These are phyloP conservation scores for Hypomecis punctinalis DNA, from an alignment of 2,888 invertebrate genomes.

Conservation along the genomic window DNA sequence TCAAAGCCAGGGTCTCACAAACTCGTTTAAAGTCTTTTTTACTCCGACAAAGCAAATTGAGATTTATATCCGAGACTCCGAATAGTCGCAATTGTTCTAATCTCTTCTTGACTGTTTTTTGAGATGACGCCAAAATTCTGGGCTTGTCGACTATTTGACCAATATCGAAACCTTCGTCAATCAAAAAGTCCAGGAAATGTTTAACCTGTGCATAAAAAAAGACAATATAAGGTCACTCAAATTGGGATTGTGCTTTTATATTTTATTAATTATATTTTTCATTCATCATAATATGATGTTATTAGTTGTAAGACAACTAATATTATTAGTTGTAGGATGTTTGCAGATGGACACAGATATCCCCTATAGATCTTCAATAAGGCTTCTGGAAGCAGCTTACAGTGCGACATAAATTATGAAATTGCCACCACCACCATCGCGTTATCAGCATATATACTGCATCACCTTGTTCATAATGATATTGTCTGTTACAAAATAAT, in stretches of 20 bases:
- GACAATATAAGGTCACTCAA: conserved; percentile 2
- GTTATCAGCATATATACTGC: no score
- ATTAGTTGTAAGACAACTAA: no score
- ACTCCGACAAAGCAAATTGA: conserved; percentile 84
- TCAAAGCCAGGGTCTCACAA: conserved; percentile 57
- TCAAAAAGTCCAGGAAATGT: conserved; percentile 84
- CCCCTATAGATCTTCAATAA: no score
- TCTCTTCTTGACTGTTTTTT: conserved; percentile 82
- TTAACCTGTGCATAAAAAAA: conserved; percentile 76
- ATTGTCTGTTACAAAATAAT: no score
- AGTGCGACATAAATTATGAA: no score
- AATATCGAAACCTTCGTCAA: conserved; percentile 79
- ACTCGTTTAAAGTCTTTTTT: conserved; percentile 83
- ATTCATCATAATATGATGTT: no score
- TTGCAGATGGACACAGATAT: no score
- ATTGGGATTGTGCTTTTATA: background rate
- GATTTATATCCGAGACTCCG: conserved; percentile 76
- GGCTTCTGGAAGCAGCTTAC: no score
- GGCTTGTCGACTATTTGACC: conserved; percentile 83
- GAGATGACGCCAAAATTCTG: conserved; percentile 82
- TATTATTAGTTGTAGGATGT: no score
- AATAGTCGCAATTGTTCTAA: conserved; percentile 76
- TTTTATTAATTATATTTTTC: no score
- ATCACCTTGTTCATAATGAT: no score
- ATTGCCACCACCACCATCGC: no score